Percentiles rank a stretch among this genome's conserved stretches.
These are phyloP conservation scores for Phoxinus dragarum DNA, from an alignment of 2,797 vertebrate genomes.

Conservation along the genomic window DNA sequence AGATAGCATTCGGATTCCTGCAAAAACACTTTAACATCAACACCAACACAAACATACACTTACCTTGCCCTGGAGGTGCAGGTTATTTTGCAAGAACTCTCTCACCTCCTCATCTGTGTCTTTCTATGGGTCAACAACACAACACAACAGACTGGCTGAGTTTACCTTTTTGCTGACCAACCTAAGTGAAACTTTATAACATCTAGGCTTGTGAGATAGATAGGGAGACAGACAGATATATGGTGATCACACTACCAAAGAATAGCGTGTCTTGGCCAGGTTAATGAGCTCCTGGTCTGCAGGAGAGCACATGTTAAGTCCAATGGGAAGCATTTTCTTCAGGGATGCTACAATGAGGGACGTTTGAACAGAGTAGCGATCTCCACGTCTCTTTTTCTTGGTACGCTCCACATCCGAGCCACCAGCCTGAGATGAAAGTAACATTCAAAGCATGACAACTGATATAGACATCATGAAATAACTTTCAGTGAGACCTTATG, in stretches of 20 bases:
- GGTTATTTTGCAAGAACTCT: constrained; percentile 90
- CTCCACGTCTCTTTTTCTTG: constrained; percentile 91
- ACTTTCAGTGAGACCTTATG: background rate
- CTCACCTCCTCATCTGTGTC: constrained; percentile 95
- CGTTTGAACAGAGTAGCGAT: constrained; percentile 93
- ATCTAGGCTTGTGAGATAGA: constrained; percentile 20
- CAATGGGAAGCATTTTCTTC: constrained; percentile 97
- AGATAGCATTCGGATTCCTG: background rate
- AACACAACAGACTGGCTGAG: constrained; percentile 34
- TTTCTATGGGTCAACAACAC: constrained; percentile 78
- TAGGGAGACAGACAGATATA: background rate
- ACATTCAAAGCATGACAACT: constrained; percentile 39
- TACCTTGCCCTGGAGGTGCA: constrained; percentile 94
- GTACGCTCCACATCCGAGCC: constrained; percentile 91
- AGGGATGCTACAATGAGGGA: constrained; percentile 94
- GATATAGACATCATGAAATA: constrained; percentile 1
- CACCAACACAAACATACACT: background rate
- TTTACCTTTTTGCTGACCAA: background rate
- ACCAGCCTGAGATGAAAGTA: constrained; percentile 79
- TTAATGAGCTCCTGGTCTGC: constrained; percentile 93
- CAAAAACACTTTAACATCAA: background rate
- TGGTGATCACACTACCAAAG: constrained; percentile 80
- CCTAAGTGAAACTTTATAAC: background rate
- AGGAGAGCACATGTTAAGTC: constrained; percentile 96
- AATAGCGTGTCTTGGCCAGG: constrained; percentile 91